A percentile compares a stretch with the other conserved stretches of the same genome.
These are phyloP conservation scores for Ruditapes philippinarum DNA, from an alignment of 1,140 invertebrate genomes.

Conservation along the genomic window DNA sequence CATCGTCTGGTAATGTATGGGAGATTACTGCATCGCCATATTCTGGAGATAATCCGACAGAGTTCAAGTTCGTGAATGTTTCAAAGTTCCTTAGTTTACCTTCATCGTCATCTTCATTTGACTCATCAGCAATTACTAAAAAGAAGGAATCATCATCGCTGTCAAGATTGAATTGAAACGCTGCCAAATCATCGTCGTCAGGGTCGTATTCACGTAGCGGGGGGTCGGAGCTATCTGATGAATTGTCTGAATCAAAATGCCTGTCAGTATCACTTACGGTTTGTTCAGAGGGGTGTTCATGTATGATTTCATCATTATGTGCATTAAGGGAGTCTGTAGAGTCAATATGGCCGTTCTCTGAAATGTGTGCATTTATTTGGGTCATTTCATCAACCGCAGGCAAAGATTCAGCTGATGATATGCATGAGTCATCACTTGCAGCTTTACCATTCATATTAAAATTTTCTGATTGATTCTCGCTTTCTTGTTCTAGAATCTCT, in stretches of 20 bases:
- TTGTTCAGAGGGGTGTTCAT: neutral
- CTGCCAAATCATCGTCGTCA: slow-evolving; percentile 58
- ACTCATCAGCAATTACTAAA: slow-evolving; percentile 25
- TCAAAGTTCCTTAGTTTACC: slow-evolving; percentile 57
- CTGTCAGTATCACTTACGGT: neutral
- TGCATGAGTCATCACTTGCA: slow-evolving; percentile 20
- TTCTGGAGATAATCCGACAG: slow-evolving; percentile 51
- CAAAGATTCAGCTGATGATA: slow-evolving; percentile 37
- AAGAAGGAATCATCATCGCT: slow-evolving; percentile 61
- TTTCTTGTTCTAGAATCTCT: slow-evolving; percentile 7
- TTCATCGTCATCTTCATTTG: slow-evolving; percentile 7
- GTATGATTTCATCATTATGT: neutral
- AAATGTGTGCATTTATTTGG: neutral
- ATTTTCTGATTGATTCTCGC: neutral
- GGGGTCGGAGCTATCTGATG: slow-evolving; percentile 59
- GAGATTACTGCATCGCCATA: slow-evolving; percentile 59
- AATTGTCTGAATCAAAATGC: slow-evolving; percentile 42
- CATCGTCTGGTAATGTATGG: slow-evolving; percentile 51
- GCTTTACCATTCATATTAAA: slow-evolving; percentile 1
- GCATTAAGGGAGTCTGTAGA: slow-evolving; percentile 2
- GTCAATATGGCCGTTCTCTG: slow-evolving; percentile 38
- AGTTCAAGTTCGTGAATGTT: slow-evolving; percentile 67
- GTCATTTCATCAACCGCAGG: neutral
- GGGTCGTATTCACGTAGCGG: slow-evolving; percentile 63
- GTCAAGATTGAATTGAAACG: slow-evolving; percentile 51